Percentiles rank a stretch among this genome's conserved stretches.
Evolutionary conservation across 2,113 vertebrate genomes (phyloP).

Genomic region (Loxodonta africana): DNA sequence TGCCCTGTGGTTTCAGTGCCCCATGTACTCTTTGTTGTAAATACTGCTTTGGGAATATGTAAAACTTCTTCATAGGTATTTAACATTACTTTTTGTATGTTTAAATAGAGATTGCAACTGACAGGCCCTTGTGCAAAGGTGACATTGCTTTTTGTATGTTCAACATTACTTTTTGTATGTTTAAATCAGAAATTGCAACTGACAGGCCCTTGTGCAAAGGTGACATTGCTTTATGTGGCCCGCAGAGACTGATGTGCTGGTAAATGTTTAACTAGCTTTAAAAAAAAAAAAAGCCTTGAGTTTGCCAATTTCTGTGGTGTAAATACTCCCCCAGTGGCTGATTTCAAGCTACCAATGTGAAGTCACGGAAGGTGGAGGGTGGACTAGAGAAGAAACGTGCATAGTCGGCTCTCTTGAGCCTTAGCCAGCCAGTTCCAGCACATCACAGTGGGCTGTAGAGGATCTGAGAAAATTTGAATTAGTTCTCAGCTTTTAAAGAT

Average conservation of each 20-base stretch:
- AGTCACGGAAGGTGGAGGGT: not conserved
- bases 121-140: not conserved
- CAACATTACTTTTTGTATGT: not conserved
- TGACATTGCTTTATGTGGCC: not conserved
- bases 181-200: not conserved
- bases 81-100: not conserved
- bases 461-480: not conserved
- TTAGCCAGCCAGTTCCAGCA: not conserved
- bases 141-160: not conserved
- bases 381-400: not conserved
- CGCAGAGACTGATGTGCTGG: not conserved
- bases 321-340: not conserved
- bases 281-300: not conserved
- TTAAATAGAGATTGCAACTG: not conserved
- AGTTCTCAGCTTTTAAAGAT: not conserved
- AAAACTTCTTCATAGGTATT: not conserved
- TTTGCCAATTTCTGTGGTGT: not conserved
- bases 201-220: not conserved
- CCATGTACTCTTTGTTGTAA: accelerated
- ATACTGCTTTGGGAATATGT: not conserved
- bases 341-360: not conserved
- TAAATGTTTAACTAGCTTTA: not conserved
- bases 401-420: accelerated
- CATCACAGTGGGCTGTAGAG: not conserved
- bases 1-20: accelerated